Evolutionary conservation across 2,797 vertebrate genomes (phyloP).

Genomic region (Chrosomus eos): DNA sequence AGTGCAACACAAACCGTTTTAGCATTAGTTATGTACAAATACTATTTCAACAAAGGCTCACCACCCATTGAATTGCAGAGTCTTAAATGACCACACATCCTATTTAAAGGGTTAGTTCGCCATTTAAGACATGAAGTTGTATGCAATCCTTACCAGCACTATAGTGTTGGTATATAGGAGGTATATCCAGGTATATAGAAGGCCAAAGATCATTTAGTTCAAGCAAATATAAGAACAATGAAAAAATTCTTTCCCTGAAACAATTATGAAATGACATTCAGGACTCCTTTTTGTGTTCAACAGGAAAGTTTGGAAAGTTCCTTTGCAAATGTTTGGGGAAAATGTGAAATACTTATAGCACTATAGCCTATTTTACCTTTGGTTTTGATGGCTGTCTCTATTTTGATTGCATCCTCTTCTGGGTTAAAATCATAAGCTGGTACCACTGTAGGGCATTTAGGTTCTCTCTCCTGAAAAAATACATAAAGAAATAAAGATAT

Average conservation of each 20-base stretch:
- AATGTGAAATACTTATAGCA: neutral
- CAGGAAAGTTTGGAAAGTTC: neutral
- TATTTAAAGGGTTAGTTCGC: too few species aligned
- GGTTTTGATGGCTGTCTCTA: conserved; percentile 93
- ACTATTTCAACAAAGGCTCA: neutral
- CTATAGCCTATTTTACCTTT: conserved; percentile 80
- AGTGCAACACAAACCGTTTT: neutral
- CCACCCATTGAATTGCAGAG: neutral
- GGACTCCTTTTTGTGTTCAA: neutral
- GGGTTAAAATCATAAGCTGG: conserved; percentile 84
- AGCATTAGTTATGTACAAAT: neutral
- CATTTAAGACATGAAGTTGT: too few species aligned
- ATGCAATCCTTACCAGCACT: too few species aligned
- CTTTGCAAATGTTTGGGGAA: neutral
- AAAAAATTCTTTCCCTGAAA: neutral
- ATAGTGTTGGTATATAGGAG: too few species aligned
- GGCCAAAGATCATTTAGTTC: neutral
- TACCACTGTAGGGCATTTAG: conserved; percentile 74
- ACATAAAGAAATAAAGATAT: neutral
- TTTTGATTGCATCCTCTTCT: conserved; percentile 85
- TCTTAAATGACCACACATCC: conserved; percentile 11
- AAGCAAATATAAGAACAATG: conserved; percentile 7
- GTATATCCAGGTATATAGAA: neutral
- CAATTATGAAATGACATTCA: neutral
- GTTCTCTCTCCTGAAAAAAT: conserved; percentile 65